Evolutionary conservation across 2,888 invertebrate genomes (phyloP).

Genomic region (Ariolimax columbianus): DNA sequence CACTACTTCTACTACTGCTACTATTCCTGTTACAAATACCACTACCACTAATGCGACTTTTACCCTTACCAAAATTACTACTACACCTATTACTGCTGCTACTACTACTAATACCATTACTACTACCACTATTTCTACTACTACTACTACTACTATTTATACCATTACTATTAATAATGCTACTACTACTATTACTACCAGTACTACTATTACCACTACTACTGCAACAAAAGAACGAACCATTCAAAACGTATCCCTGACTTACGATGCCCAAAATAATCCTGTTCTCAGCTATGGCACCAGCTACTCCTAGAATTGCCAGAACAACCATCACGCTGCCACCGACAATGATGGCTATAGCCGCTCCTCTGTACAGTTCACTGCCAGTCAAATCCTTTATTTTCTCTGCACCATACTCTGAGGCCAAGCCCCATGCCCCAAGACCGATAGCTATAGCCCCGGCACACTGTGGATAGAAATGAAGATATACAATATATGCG

Average conservation of each 20-base stretch:
- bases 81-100: too few species aligned
- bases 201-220: too few species aligned
- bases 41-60: too few species aligned
- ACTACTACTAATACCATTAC: too few species aligned
- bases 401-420: conserved; percentile 40
- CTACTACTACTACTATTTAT: too few species aligned
- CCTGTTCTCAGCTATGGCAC: conserved; percentile 47
- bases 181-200: too few species aligned
- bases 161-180: too few species aligned
- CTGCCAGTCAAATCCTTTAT: conserved; percentile 41
- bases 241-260: background rate
- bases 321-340: conserved; percentile 43
- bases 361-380: conserved; percentile 46
- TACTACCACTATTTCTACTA: too few species aligned
- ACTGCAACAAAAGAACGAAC: background rate
- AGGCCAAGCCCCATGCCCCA: conserved; percentile 40
- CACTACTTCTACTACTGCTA: too few species aligned
- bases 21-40: too few species aligned
- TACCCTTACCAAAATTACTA: too few species aligned
- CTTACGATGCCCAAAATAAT: conserved; percentile 51
- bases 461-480: conserved; percentile 34
- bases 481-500: too few species aligned
- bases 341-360: conserved; percentile 48
- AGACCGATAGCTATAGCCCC: conserved; percentile 52
- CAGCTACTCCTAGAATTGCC: conserved; percentile 48